These are phyloP conservation scores for Orthosia cruda DNA, from an alignment of 2,888 invertebrate genomes.

Conservation along the genomic window DNA sequence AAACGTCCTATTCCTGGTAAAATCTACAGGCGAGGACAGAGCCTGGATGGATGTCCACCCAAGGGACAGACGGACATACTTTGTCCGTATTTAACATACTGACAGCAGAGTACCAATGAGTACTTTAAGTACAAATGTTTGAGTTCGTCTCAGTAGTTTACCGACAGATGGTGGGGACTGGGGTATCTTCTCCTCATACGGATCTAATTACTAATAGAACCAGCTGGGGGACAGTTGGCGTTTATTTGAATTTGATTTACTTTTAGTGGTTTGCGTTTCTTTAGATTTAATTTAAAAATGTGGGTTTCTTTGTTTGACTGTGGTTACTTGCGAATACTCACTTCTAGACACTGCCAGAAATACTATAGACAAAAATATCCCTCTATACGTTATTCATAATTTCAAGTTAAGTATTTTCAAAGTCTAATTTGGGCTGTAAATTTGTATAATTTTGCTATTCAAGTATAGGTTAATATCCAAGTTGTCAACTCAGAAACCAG, in stretches of 20 bases:
- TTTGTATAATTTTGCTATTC: no score
- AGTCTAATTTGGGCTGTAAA: no score
- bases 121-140: slow-evolving; percentile 38
- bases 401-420: no score
- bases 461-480: no score
- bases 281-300: slow-evolving; percentile 16
- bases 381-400: no score
- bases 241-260: slow-evolving; percentile 33
- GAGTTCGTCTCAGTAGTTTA: slow-evolving; percentile 36
- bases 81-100: slow-evolving; percentile 6
- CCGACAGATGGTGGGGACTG: slow-evolving; percentile 60
- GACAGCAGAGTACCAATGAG: not conserved
- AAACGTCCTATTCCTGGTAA: not conserved
- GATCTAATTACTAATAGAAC: slow-evolving; percentile 65
- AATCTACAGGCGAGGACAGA: not conserved
- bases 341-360: not conserved
- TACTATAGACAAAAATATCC: no score
- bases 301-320: not conserved
- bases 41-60: slow-evolving; percentile 15
- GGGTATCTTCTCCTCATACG: slow-evolving; percentile 55
- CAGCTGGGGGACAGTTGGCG: slow-evolving; percentile 52
- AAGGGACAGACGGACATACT: slow-evolving; percentile 24
- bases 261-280: slow-evolving; percentile 19
- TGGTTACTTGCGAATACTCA: not conserved
- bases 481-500: no score